phyloP scores from a whole-genome alignment of 30 jellyfish, hydroid and myxozoan genomes.

The Turritopsis rubra region DNA sequence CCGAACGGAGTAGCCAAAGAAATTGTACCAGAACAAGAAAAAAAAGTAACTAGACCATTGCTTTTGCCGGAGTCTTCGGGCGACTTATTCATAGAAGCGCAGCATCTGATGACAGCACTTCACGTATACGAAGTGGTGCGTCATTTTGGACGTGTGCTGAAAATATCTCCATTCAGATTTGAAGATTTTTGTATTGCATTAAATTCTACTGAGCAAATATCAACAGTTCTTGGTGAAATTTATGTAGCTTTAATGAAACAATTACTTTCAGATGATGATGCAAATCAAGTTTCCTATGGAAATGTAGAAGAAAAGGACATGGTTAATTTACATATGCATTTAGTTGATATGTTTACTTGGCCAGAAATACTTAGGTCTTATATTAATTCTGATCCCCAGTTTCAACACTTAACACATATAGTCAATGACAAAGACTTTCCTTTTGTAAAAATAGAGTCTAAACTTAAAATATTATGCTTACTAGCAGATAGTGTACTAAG shows the following conservation, averaged over 20 bases:
- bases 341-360: constrained; percentile 89
- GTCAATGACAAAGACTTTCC: constrained; percentile 74
- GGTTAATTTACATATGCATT: constrained; percentile 65
- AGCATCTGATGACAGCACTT: constrained; percentile 61
- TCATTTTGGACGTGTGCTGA: constrained; percentile 74
- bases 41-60: constrained; percentile 40
- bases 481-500: constrained; percentile 57
- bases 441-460: constrained; percentile 59
- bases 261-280: constrained; percentile 71
- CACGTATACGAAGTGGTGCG: constrained; percentile 84
- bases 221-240: constrained; percentile 71
- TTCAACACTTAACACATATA: constrained; percentile 42
- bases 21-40: constrained; percentile 30
- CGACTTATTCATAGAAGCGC: constrained; percentile 55
- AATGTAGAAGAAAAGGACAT: constrained; percentile 84
- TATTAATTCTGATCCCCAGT: constrained; percentile 55
- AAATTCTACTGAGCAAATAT: constrained; percentile 63
- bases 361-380: constrained; percentile 86
- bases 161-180: constrained; percentile 79
- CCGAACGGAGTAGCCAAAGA: not conserved
- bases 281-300: constrained; percentile 62
- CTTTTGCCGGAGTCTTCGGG: constrained; percentile 70
- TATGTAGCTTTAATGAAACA: constrained; percentile 55
- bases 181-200: constrained; percentile 92
- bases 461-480: constrained; percentile 46